Conservation (phyloP, 2,113 vertebrate species). For the Sander vitreus region DNA sequence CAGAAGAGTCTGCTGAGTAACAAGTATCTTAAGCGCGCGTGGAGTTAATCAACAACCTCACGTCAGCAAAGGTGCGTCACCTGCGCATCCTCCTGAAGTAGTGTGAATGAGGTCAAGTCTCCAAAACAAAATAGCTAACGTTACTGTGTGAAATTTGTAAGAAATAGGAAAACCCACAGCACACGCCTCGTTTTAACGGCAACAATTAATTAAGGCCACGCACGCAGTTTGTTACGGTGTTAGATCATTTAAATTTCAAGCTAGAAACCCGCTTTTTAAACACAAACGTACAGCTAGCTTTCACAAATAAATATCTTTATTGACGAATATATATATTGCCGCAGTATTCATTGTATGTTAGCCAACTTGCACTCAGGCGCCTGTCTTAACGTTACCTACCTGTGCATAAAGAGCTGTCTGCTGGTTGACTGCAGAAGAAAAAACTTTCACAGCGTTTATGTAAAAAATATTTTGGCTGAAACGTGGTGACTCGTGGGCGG, state of each 20-base stretch:
- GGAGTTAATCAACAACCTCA: slow-evolving; percentile 73
- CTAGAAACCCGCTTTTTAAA: neutral
- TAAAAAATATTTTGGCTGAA: slow-evolving; percentile 36
- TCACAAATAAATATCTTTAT: slow-evolving; percentile 25
- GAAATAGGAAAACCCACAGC: neutral
- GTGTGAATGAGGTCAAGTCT: slow-evolving; percentile 65
- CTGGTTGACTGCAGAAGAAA: slow-evolving; percentile 68
- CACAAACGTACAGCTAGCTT: slow-evolving; percentile 8
- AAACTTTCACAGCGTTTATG: slow-evolving; percentile 79
- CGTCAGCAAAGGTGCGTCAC: slow-evolving; percentile 83
- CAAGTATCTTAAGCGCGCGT: slow-evolving; percentile 58
- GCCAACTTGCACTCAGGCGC: slow-evolving; percentile 51
- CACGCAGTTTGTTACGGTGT: neutral
- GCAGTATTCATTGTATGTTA: slow-evolving; percentile 28
- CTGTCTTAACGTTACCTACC: slow-evolving; percentile 77
- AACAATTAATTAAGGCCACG: neutral
- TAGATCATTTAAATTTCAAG: neutral
- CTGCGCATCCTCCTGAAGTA: slow-evolving; percentile 69
- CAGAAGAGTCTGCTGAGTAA: slow-evolving; percentile 42
- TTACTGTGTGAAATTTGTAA: neutral
- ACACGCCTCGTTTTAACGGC: neutral
- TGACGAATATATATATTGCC: neutral
- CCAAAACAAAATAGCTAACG: slow-evolving; percentile 52
- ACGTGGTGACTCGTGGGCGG: slow-evolving; percentile 44
- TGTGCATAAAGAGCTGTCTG: slow-evolving; percentile 78